Base-by-base conservation (phyloP, 1,140 invertebrate genomes). In the Melitaea cinxia region DNA sequence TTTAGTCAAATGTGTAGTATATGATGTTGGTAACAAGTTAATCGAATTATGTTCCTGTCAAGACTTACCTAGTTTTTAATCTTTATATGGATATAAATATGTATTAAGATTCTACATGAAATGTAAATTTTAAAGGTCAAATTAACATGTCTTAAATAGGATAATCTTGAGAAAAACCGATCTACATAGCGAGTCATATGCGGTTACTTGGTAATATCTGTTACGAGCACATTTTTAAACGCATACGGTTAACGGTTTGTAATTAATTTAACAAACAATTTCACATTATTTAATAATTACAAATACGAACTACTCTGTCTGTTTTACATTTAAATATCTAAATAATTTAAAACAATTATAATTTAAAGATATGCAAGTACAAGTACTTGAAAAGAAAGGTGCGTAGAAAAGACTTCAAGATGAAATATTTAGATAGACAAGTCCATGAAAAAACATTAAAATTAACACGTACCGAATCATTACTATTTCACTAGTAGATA, bases 51-150 rank as follows among this genome's bases (percentile, higher is more conserved):
- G 24, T 17, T 12, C 45, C 10, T 42, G 33, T 26, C 15, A 12
- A 28, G 30, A 33, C 53, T 35, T 14, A 24, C 5, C n/a, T 15
- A 57, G 19, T 56, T 45, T 42, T 42, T 19, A 6, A 42, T 42
- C 59, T 61, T 39, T 61, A 52, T 53, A 61, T 53, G 59, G 59
- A 47, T 26, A 26, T 55, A 15, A 30, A 50, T 55, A 62, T 17
- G 21, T 24, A 57, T 57, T 37, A 14, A 55, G 37, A 35, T 62
- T 60, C 45, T 14, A 24, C 9, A 50, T 62, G 26, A 62, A 62
- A 65, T 57, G 54, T 54, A 52, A 28, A 65, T 50, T 28, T 39
- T 14, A 57, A 57, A 65, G 62, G 62, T 65, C 55, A 56, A 33
- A 54, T 33, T 47, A 21, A 60, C 28, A 45, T 55, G 37, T 37